phyloP scores from a whole-genome alignment of 2,113 vertebrate species.

The Microtus richardsoni region DNA sequence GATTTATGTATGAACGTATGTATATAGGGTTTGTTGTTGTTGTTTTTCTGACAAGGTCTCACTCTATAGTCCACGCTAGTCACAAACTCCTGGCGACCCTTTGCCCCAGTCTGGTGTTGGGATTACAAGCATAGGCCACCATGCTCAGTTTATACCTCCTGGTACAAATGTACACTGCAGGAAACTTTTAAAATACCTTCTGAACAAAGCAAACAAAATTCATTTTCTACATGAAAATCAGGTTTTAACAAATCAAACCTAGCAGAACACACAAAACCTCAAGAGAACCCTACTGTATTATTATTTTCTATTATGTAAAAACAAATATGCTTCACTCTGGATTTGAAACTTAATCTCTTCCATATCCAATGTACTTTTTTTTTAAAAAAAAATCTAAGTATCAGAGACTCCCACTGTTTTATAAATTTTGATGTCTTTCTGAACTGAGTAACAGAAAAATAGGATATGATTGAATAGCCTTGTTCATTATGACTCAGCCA shows the following conservation, averaged over 20 bases:
- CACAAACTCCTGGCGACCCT: neutral
- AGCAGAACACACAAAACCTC: neutral
- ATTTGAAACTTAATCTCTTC: slow-evolving; percentile 48
- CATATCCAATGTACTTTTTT: neutral
- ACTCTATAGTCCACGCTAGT: neutral
- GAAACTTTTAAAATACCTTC: neutral
- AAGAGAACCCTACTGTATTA: neutral
- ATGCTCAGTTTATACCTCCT: neutral
- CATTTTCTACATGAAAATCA: slow-evolving; percentile 47
- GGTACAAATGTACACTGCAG: neutral
- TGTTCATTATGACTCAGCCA: slow-evolving; percentile 26
- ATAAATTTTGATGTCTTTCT: slow-evolving; percentile 48
- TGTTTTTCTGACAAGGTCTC: neutral
- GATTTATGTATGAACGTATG: neutral
- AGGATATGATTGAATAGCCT: neutral
- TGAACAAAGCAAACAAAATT: neutral
- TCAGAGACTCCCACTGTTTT: neutral
- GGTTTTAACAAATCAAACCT: slow-evolving; percentile 7
- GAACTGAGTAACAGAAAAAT: slow-evolving; percentile 23
- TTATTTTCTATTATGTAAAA: neutral
- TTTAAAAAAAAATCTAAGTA: slow-evolving; percentile 4
- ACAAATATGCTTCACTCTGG: slow-evolving; percentile 37
- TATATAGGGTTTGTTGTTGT: neutral
- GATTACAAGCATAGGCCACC: neutral
- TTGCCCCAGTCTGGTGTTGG: neutral